Evolutionary conservation across 2,113 vertebrate genomes (phyloP).

Genomic region (Empidonax traillii): DNA sequence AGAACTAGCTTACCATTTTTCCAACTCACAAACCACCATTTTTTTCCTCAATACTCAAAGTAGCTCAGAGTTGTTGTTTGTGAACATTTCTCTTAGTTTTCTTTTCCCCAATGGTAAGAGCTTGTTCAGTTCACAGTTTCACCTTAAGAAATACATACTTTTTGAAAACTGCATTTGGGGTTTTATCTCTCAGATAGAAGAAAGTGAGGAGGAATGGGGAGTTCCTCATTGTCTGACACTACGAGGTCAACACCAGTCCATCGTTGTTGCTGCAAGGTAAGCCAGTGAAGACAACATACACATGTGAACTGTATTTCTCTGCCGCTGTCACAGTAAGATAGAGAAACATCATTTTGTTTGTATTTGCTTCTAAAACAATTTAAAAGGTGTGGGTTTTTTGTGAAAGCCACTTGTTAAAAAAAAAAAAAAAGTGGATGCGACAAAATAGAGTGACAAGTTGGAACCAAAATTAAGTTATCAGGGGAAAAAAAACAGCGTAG

Average conservation of each 20-base stretch:
- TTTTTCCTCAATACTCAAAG: background rate
- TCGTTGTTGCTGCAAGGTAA: constrained; percentile 94
- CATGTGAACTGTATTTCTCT: background rate
- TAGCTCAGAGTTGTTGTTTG: background rate
- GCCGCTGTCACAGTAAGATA: background rate
- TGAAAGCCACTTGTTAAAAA: background rate
- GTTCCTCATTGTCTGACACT: constrained; percentile 94
- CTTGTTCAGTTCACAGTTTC: background rate
- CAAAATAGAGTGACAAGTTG: background rate
- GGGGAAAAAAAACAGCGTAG: background rate
- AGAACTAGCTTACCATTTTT: background rate
- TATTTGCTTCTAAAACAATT: background rate
- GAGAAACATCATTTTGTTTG: background rate
- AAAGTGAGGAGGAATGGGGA: constrained; percentile 96
- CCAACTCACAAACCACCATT: background rate
- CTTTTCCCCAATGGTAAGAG: background rate
- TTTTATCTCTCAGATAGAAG: constrained; percentile 83
- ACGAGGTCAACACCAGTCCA: constrained; percentile 87
- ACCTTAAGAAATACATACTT: background rate
- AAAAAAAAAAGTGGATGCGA: background rate
- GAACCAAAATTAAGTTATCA: background rate
- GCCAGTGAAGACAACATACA: background rate
- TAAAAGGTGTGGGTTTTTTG: background rate
- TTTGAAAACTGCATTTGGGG: background rate
- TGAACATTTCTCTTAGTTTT: background rate